Percentiles rank a stretch among this genome's conserved stretches.
phyloP scores from a whole-genome alignment of 2,797 vertebrate species.

The Erithacus rubecula region DNA sequence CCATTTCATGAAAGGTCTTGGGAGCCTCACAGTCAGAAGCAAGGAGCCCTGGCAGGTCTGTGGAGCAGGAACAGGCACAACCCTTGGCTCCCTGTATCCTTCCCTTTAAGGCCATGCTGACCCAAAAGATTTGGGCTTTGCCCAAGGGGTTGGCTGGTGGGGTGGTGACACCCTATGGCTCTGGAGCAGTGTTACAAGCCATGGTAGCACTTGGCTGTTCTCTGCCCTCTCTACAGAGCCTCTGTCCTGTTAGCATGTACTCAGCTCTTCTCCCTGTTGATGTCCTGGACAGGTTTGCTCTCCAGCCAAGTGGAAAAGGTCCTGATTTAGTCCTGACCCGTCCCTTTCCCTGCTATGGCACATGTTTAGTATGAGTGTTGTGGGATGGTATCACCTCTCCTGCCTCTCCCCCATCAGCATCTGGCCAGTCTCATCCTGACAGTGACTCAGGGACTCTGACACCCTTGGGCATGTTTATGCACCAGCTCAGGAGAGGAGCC shows the following conservation, averaged over 20 bases:
- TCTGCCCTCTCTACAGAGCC: not conserved
- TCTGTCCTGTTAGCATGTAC: not conserved
- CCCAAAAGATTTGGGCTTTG: not conserved
- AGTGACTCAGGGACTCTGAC: not conserved
- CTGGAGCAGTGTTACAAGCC: not conserved
- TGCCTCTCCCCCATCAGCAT: not conserved
- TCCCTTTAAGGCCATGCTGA: not conserved
- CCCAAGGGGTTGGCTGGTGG: not conserved
- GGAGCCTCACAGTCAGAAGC: not conserved
- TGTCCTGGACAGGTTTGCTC: not conserved
- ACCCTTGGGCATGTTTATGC: not conserved
- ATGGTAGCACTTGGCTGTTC: not conserved
- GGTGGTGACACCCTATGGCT: conserved; percentile 55
- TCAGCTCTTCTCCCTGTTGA: not conserved
- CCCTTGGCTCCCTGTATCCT: not conserved
- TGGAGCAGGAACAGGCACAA: not conserved
- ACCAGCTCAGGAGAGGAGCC: not conserved
- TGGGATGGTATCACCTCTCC: not conserved
- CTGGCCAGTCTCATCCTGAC: not conserved
- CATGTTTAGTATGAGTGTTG: not conserved
- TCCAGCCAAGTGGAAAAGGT: not conserved
- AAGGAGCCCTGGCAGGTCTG: not conserved
- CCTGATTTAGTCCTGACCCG: not conserved
- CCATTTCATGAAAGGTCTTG: not conserved
- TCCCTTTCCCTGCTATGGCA: not conserved